Evolutionary conservation across 35 echinoderm and acorn worm species (phyloP).

Genomic region (Anneissia japonica): DNA sequence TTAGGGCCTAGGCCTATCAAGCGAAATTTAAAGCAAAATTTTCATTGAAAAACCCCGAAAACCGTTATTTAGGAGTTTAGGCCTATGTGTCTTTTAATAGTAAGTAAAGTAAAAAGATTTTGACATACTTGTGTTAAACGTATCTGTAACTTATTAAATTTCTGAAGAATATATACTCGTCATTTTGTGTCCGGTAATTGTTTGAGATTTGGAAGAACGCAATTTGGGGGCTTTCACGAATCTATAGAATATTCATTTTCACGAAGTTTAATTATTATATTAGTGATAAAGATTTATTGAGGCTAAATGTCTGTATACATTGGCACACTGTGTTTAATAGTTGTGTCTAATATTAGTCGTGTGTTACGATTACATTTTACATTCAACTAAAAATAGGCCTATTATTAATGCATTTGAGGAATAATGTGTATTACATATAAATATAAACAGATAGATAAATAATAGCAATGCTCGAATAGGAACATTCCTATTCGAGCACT

Average conservation of each 20-base stretch:
- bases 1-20: background rate
- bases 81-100: background rate
- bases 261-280: background rate
- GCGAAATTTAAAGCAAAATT: too few species aligned
- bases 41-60: too few species aligned
- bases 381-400: too few species aligned
- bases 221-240: background rate
- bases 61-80: background rate
- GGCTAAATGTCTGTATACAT: background rate
- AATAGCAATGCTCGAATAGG: too few species aligned
- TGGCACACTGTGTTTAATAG: background rate
- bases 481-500: too few species aligned
- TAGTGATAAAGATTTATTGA: background rate
- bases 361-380: too few species aligned
- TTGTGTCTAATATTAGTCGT: too few species aligned
- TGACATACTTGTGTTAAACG: background rate
- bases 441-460: too few species aligned
- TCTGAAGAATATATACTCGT: background rate
- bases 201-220: background rate
- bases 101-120: background rate
- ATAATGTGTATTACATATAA: too few species aligned
- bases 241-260: constrained; percentile 2
- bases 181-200: background rate
- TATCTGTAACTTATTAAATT: background rate
- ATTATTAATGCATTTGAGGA: too few species aligned